Evolutionary conservation across 2,888 invertebrate genomes (phyloP), one percentile per base, ranked within the genome.

Genomic region (Atethmia centrago): DNA sequence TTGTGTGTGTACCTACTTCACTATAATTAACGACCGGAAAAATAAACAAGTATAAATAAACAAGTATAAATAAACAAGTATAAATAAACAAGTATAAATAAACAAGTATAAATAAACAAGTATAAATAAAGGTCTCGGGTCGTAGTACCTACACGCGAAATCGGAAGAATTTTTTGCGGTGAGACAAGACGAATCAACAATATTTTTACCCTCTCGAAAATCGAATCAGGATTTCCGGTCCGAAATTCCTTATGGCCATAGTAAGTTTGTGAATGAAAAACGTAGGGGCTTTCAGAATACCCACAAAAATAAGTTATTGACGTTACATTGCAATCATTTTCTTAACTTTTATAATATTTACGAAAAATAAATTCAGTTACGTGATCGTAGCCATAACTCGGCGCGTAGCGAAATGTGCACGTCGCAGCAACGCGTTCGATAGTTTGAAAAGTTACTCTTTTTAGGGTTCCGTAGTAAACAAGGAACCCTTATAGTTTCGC

Each of bases 211-310:
- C 8, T n/a, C 53, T n/a, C 36, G 40, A 67, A 64, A 59, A 76
- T 71, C 42, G 45, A 58, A 71, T 80, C 45, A 70, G 59, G 71
- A 71, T 77, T 51, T 77, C 59, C 47, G 49, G 25, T 25, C 19
- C 36, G 16, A 67, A 42, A 76, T 71, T 71, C 21, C 45, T 58
- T 40, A 56, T 76, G 47, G 59, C 40, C 28, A 53, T 55, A 16
- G 19, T 28, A 49, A 36, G 40, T 40, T 45, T 51, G n/a, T 10
- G 14, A 62, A 4, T 49, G 12, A 4, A 74, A 49, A 49, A 51
- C 49, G 31, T 42, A 42, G 3, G 21, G 14, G 9, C 42, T 45
- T 55, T 62, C 5, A 40, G 2, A 14, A 47, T 9, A 31, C 16
- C 10, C 16, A 19, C 5, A 31, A 40, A 36, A 42, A 66, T 49